Evolutionary conservation across 2,113 vertebrate species (phyloP).

Genomic region (Fulmarus glacialis): DNA sequence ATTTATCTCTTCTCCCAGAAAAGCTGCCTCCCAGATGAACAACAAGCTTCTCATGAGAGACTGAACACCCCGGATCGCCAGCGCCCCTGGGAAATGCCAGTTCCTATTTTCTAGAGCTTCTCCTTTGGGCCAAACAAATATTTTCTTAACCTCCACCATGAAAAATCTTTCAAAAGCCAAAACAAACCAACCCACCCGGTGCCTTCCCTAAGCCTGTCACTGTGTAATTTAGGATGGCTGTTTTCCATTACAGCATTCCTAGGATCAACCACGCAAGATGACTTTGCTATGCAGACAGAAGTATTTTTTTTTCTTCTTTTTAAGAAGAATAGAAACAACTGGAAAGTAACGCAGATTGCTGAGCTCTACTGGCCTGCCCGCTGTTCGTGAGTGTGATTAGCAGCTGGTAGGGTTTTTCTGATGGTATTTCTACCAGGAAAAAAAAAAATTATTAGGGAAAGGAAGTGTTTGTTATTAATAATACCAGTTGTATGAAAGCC

Average conservation of each 20-base stretch:
- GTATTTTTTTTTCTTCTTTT: background rate
- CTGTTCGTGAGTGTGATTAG: background rate
- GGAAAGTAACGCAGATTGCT: background rate
- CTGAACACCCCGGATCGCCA: rapidly evolving
- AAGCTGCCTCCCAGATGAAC: background rate
- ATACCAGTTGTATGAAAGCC: background rate
- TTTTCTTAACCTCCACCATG: background rate
- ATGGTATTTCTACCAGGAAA: background rate
- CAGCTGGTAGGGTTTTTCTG: rapidly evolving
- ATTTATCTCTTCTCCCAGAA: background rate
- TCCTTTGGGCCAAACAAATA: background rate
- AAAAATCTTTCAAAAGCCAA: background rate
- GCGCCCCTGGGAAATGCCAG: background rate
- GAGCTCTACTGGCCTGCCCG: background rate
- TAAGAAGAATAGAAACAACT: background rate
- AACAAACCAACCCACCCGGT: background rate
- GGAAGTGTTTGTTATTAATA: background rate
- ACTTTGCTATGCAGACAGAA: background rate
- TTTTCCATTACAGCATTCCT: background rate
- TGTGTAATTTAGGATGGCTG: background rate
- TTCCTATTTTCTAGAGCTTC: background rate
- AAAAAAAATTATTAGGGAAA: background rate
- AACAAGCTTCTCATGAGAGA: background rate
- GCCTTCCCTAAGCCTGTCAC: background rate
- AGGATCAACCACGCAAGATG: no score